Evolutionary conservation across 2,888 invertebrate species (phyloP).

Genomic region (Drosophila melanocephala): DNA sequence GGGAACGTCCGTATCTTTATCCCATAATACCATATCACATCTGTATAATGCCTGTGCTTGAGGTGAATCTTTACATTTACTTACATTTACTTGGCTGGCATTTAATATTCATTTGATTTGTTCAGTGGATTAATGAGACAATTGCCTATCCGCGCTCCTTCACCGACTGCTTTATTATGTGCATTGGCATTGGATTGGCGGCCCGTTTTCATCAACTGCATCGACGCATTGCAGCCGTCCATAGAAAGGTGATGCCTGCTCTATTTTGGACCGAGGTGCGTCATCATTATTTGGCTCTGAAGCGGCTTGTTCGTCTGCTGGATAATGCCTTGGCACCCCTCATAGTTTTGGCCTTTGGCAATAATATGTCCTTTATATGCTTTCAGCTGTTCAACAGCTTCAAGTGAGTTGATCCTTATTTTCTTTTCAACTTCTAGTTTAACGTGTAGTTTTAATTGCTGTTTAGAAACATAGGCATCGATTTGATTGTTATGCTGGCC

Average conservation of each 20-base stretch:
- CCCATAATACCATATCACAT: slow-evolving; percentile 69
- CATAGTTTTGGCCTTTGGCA: slow-evolving; percentile 89
- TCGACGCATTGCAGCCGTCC: slow-evolving; percentile 85
- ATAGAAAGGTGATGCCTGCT: slow-evolving; percentile 84
- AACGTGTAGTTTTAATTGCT: neutral
- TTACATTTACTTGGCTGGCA: neutral
- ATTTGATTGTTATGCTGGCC: slow-evolving; percentile 85
- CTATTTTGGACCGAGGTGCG: slow-evolving; percentile 89
- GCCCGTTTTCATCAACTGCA: slow-evolving; percentile 89
- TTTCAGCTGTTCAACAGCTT: slow-evolving; percentile 89
- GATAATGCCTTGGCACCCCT: slow-evolving; percentile 88
- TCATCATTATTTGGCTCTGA: slow-evolving; percentile 89
- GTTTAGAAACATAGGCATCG: slow-evolving; percentile 82
- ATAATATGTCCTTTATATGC: slow-evolving; percentile 91
- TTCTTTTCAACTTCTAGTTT: accelerated
- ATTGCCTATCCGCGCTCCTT: slow-evolving; percentile 90
- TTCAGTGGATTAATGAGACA: slow-evolving; percentile 81
- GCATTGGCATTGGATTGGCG: slow-evolving; percentile 89
- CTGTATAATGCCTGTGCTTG: slow-evolving; percentile 78
- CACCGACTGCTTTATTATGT: slow-evolving; percentile 89
- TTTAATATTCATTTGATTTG: neutral
- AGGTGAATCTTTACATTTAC: slow-evolving; percentile 56
- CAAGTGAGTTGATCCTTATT: slow-evolving; percentile 64
- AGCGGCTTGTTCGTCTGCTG: slow-evolving; percentile 88
- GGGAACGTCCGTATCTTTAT: slow-evolving; percentile 80